Evolutionary conservation across 1,140 invertebrate species (phyloP).

Genomic region (Diuraphis noxia): DNA sequence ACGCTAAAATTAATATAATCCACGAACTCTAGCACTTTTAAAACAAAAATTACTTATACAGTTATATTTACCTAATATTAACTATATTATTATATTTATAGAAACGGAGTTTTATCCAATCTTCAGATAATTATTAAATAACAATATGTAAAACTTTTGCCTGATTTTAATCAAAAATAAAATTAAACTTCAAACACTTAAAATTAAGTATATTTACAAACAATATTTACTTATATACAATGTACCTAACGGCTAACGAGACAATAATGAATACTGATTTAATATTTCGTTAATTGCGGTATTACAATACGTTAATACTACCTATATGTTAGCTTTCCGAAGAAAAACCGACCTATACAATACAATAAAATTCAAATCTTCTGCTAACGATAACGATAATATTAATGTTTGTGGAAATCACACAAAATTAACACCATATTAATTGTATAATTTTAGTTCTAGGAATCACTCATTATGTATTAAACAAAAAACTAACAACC

Average conservation of each 20-base stretch:
- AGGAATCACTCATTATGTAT: no score
- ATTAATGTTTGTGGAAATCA: no score
- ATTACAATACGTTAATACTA: no score
- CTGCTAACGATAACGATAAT: no score
- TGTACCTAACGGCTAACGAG: neutral
- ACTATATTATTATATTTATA: neutral
- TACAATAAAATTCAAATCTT: no score
- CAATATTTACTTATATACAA: neutral
- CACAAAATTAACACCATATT: no score
- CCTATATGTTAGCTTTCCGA: no score
- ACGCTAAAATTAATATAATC: neutral
- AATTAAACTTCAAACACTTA: neutral
- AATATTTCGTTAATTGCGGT: neutral
- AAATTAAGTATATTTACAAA: neutral
- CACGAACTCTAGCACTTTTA: neutral
- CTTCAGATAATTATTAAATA: neutral
- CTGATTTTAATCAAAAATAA: neutral
- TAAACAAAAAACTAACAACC: no score
- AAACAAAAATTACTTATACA: neutral
- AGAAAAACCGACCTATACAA: no score
- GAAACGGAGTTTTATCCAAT: neutral
- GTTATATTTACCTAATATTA: no score
- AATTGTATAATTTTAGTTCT: no score
- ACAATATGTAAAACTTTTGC: no score
- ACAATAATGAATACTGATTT: neutral